Conservation (phyloP, 2,888 invertebrate species). For the Tetheella fluctuosa region DNA sequence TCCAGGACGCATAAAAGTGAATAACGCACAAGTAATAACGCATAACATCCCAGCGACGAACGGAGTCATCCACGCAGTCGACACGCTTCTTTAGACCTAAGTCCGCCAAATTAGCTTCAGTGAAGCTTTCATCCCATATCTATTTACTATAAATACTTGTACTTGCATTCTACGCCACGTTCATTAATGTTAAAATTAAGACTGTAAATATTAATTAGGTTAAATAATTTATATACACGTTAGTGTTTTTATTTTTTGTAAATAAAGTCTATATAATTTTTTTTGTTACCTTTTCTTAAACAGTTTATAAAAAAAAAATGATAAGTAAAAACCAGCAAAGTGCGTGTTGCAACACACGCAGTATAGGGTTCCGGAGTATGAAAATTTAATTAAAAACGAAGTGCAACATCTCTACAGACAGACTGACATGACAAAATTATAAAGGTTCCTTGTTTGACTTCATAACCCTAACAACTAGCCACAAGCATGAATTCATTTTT, state of each 20-base stretch:
- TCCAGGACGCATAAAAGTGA: conserved; percentile 92
- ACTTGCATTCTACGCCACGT: background rate
- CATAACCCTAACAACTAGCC: too few relatives aligned
- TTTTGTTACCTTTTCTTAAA: conserved; percentile 6
- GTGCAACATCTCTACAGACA: too few relatives aligned
- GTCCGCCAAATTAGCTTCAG: conserved; percentile 63
- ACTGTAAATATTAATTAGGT: conserved; percentile 79
- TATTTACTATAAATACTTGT: conserved; percentile 13
- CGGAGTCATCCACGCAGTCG: conserved; percentile 93
- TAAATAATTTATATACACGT: conserved; percentile 78
- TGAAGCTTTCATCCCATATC: conserved; percentile 50
- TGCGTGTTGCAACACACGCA: too few relatives aligned
- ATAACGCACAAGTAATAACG: conserved; percentile 91
- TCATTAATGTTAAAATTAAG: conserved; percentile 54
- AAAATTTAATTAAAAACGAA: too few relatives aligned
- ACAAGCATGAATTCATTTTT: too few relatives aligned
- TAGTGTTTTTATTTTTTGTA: conserved; percentile 67
- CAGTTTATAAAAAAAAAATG: background rate
- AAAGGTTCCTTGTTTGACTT: too few relatives aligned
- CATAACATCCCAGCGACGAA: conserved; percentile 95
- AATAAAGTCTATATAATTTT: conserved; percentile 63
- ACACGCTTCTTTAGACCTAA: conserved; percentile 74
- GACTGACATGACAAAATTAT: too few relatives aligned
- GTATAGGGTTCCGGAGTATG: too few relatives aligned
- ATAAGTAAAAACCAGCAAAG: too few relatives aligned